A percentile compares a stretch with the other conserved stretches of the same genome.
phyloP scores from a whole-genome alignment of 2,797 vertebrate species.

The Numenius phaeopus region DNA sequence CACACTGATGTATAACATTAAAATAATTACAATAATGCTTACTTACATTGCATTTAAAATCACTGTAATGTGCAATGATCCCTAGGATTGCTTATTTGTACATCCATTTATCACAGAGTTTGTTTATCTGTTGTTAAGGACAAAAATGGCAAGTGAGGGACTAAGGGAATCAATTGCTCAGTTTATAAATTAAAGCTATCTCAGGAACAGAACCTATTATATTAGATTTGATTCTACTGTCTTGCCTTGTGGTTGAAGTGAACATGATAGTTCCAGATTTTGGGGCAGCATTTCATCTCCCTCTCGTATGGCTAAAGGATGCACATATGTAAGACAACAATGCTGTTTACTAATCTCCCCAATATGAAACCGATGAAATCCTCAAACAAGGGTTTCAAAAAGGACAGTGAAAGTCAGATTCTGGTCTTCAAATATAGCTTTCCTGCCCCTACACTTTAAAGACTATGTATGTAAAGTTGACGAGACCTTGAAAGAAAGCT shows the following conservation, averaged over 20 bases:
- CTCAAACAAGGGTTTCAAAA: background rate
- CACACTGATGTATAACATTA: background rate
- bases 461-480: background rate
- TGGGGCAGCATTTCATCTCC: background rate
- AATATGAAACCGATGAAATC: background rate
- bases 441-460: background rate
- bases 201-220: background rate
- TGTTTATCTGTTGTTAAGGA: background rate
- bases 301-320: background rate
- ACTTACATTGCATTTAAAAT: background rate
- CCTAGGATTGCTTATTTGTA: background rate
- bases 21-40: background rate
- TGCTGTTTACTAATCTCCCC: background rate
- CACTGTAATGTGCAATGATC: background rate
- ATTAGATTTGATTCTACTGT: background rate
- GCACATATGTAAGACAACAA: background rate
- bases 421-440: background rate
- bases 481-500: background rate
- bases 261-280: background rate
- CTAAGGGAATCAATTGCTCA: background rate
- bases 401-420: background rate
- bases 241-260: background rate
- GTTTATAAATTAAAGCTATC: background rate
- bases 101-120: background rate
- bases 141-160: background rate